Conservation (phyloP, 2,113 vertebrate genomes). For the Eulemur macaco region DNA sequence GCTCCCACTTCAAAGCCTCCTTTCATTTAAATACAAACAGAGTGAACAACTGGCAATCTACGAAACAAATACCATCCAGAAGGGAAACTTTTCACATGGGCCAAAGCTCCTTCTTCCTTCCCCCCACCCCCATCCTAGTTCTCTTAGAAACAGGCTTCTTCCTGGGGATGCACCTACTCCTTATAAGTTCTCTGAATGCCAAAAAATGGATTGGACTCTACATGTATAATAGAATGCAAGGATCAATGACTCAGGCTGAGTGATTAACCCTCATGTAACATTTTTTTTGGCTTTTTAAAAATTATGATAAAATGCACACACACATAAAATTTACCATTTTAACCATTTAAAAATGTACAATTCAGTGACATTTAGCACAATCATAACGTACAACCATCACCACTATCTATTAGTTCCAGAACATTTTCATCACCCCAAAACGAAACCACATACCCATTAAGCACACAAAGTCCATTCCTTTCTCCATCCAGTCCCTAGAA, state of each 20-base stretch:
- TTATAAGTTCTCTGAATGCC: not conserved
- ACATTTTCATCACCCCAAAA: not conserved
- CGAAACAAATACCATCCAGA: constrained; percentile 69
- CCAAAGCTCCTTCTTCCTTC: not conserved
- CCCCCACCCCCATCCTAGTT: not conserved
- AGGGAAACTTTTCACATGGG: constrained; percentile 53
- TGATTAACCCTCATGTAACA: not conserved
- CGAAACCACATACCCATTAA: not conserved
- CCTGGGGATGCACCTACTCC: not conserved
- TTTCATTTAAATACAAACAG: constrained; percentile 79
- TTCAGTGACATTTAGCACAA: not conserved
- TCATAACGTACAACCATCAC: not conserved
- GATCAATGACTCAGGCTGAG: not conserved
- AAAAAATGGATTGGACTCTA: not conserved
- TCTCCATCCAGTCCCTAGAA: not conserved
- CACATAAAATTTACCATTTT: not conserved
- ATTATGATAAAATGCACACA: not conserved
- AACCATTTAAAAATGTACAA: not conserved
- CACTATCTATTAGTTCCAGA: not conserved
- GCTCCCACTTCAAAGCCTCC: constrained; percentile 76
- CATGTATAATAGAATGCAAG: not conserved
- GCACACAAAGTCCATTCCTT: not conserved
- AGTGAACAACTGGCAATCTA: constrained; percentile 76
- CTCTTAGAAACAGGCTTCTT: not conserved
- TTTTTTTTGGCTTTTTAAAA: not conserved